Evolutionary conservation across 1,140 invertebrate genomes (phyloP), one percentile per base, ranked within the genome.

Genomic region (Ceratosolen solmsi): DNA sequence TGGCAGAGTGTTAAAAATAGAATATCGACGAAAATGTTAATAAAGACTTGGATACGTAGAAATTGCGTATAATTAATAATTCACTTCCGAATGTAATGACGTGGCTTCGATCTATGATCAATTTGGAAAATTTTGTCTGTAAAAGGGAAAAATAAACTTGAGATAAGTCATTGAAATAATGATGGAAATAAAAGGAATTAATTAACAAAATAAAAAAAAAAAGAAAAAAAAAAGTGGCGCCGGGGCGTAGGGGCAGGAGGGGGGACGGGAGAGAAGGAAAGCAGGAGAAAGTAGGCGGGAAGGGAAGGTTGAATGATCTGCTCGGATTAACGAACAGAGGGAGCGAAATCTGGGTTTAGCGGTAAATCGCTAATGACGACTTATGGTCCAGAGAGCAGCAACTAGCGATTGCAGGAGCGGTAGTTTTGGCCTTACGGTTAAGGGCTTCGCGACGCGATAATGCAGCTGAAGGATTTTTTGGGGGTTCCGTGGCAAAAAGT

Each of bases 281-380:
- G 51, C 27, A 38, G 51, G 30, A 20, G 17, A 58, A 38, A 33
- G 13, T 1, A 58, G 27, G 22, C 51, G n/a, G 5, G 17, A 54
- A 22, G 22, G 63, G 58, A 51, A 41, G 80, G 49, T 76, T 58
- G 72, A 75, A 81, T 70, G 80, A 81, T 81, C 73, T 54, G 58
- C n/a, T 75, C 33, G 80, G 80, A 81, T 81, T 81, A 81, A 81
- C 72, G 80, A 75, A 22, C 25, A 25, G 56, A 20, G 30, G 51
- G 41, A 41, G 63, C 72, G n/a, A 75, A 81, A 81, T 81, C 80
- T 81, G 60, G 80, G 60, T 81, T 81, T 81, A 81, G 80, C 73
- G 73, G 80, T 70, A 81, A 81, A 81, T 81, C 73, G 73, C 80
- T 81, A 81, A 81, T 81, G 80, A 81, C 73, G 80, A 81, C 80